Conservation (phyloP, 2,888 invertebrate genomes). For the Lingula anatina region DNA sequence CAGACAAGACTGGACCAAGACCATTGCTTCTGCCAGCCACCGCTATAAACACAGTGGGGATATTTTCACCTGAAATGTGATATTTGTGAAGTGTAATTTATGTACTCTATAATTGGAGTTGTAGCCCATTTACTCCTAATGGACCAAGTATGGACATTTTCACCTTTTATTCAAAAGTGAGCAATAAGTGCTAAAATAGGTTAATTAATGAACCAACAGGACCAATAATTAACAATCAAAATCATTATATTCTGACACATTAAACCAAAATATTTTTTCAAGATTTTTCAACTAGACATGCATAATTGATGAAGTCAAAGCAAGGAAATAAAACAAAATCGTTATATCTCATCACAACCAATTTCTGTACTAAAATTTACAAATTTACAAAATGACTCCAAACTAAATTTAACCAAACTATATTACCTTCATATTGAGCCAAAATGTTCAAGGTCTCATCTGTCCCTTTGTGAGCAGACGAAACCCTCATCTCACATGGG, state of each 20-base stretch:
- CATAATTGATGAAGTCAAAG: background rate
- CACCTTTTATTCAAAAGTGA: no score
- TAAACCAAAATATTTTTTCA: no score
- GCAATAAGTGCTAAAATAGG: no score
- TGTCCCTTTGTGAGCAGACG: constrained; percentile 93
- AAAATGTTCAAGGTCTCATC: constrained; percentile 71
- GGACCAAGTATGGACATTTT: no score
- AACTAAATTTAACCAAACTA: background rate
- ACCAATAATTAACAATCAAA: no score
- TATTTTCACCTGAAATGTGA: constrained; percentile 54
- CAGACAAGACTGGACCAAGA: constrained; percentile 90
- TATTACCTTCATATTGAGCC: constrained; percentile 73
- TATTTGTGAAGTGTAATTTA: no score
- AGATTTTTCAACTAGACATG: background rate
- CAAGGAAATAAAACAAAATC: background rate
- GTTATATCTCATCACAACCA: background rate
- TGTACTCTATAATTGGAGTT: no score
- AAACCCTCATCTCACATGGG: constrained; percentile 69
- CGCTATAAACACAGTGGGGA: constrained; percentile 83
- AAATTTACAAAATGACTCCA: background rate
- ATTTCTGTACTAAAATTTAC: background rate
- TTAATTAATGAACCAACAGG: no score
- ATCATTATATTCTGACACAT: no score
- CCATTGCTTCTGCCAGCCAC: constrained; percentile 98
- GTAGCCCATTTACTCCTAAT: no score